phyloP scores from a whole-genome alignment of 2,113 vertebrate species.

The Grammomys dolichurus region DNA sequence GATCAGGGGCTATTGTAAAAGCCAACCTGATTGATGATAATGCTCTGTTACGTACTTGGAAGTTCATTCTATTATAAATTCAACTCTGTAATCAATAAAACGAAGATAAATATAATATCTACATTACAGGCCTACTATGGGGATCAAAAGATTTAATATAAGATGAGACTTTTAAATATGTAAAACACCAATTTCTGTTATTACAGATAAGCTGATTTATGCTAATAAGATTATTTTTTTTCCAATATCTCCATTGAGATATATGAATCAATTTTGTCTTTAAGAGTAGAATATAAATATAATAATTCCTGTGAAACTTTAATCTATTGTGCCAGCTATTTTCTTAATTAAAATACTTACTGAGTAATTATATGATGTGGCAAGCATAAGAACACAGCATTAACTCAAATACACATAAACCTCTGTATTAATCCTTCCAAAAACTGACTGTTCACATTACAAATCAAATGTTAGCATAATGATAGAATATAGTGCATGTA shows the following conservation, averaged over 20 bases:
- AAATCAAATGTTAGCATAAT: not conserved
- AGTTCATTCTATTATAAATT: not conserved
- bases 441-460: not conserved
- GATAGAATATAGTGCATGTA: not conserved
- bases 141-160: not conserved
- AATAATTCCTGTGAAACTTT: not conserved
- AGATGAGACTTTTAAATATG: not conserved
- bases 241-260: not conserved
- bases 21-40: not conserved
- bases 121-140: not conserved
- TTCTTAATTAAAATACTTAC: slow-evolving; percentile 16
- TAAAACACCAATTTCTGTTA: slow-evolving; percentile 8
- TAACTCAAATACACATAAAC: slow-evolving; percentile 1
- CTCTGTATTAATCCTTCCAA: not conserved
- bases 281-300: slow-evolving; percentile 2
- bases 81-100: not conserved
- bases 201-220: not conserved
- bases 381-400: not conserved
- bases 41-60: not conserved
- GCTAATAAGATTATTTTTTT: slow-evolving; percentile 27
- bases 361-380: not conserved
- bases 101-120: not conserved
- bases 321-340: not conserved
- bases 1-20: not conserved
- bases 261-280: not conserved